A percentile compares a stretch with the other conserved stretches of the same genome.
Conservation (phyloP, 2,888 invertebrate genomes). For the Mimachlamys varia region DNA sequence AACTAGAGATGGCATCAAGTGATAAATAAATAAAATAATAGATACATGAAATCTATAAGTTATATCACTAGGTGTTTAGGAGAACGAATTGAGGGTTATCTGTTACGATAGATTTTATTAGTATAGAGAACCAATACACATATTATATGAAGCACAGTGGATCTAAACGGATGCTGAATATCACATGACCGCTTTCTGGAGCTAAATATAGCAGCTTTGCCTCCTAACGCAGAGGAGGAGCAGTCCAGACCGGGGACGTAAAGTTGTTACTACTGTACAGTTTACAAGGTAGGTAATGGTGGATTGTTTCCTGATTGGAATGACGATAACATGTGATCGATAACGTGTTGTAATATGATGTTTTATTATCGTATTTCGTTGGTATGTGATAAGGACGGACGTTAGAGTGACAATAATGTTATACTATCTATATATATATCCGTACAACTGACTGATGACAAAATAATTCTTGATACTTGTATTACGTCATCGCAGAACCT, state of each 20-base stretch:
- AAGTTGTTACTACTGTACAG: not conserved
- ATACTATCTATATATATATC: not conserved
- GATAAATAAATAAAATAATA: too few species aligned
- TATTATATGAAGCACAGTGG: not conserved
- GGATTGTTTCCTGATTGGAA: not conserved
- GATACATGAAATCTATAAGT: too few species aligned
- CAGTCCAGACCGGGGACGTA: not conserved
- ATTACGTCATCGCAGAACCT: not conserved
- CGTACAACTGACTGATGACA: not conserved
- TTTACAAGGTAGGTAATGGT: not conserved
- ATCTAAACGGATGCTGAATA: slow-evolving; percentile 14
- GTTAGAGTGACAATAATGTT: not conserved
- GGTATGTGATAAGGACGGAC: not conserved
- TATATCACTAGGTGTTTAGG: too few species aligned
- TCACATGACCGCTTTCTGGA: slow-evolving; percentile 5
- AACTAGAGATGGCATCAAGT: too few species aligned
- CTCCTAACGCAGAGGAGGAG: not conserved
- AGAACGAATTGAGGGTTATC: too few species aligned
- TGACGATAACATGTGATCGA: not conserved
- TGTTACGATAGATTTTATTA: too few species aligned
- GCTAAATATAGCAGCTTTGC: not conserved
- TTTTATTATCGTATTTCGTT: not conserved
- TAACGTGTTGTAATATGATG: not conserved
- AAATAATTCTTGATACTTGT: not conserved
- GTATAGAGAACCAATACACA: not conserved